Conservation (phyloP, 1,140 invertebrate genomes). For the Drosophila tristis region DNA sequence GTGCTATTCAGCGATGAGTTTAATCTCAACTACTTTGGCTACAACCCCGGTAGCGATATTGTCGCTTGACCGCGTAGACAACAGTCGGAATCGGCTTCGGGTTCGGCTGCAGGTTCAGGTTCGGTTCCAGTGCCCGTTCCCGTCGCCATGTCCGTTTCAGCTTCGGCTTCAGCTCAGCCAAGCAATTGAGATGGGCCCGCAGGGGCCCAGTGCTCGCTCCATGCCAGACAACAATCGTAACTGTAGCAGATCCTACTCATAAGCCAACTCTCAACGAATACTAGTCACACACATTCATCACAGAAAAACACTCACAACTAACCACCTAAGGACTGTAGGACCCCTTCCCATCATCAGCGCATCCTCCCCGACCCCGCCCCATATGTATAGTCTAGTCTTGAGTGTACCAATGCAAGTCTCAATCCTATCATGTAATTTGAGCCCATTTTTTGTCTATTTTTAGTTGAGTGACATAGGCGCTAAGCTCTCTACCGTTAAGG, state of each 20-base stretch:
- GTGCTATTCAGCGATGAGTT: slow-evolving; percentile 83
- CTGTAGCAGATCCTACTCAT: slow-evolving; percentile 56
- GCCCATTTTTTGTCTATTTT: slow-evolving; percentile 39
- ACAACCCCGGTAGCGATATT: slow-evolving; percentile 80
- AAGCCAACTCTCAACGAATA: slow-evolving; percentile 76
- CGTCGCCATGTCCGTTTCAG: background rate
- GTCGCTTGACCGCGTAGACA: slow-evolving; percentile 78
- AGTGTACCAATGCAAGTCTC: slow-evolving; percentile 55
- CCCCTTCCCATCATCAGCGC: background rate
- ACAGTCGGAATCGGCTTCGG: slow-evolving; percentile 12
- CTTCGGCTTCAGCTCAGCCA: slow-evolving; percentile 33
- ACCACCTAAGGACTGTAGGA: slow-evolving; percentile 53
- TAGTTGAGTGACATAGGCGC: slow-evolving; percentile 43
- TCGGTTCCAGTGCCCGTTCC: background rate
- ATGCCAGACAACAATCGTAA: slow-evolving; percentile 56
- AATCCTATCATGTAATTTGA: background rate
- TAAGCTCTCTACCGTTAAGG: slow-evolving; percentile 44
- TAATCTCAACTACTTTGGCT: slow-evolving; percentile 84
- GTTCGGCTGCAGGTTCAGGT: background rate
- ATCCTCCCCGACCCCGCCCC: no score
- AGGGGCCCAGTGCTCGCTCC: slow-evolving; percentile 11
- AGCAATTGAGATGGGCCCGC: slow-evolving; percentile 26
- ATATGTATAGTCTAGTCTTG: slow-evolving; percentile 74
- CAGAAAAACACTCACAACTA: slow-evolving; percentile 31
- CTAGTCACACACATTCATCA: slow-evolving; percentile 64